A percentile compares a stretch with the other conserved stretches of the same genome.
Conservation (phyloP, 2,113 vertebrate genomes). For the Probosciger aterrimus region DNA sequence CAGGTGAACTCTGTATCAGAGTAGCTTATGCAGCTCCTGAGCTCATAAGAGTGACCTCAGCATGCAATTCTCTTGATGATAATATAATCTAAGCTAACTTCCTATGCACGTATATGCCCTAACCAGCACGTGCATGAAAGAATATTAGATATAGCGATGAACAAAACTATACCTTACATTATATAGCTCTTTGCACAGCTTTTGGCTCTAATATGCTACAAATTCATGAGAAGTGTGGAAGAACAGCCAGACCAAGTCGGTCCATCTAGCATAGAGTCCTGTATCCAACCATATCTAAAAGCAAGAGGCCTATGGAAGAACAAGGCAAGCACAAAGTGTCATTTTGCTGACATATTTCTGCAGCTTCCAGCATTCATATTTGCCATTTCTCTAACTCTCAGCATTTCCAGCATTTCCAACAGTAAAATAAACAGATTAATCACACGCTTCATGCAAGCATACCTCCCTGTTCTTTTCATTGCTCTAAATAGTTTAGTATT, state of each 20-base stretch:
- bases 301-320: background rate
- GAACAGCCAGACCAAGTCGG: background rate
- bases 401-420: background rate
- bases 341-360: background rate
- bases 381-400: background rate
- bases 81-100: background rate
- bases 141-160: background rate
- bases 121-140: background rate
- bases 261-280: background rate
- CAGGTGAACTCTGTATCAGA: background rate
- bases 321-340: background rate
- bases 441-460: background rate
- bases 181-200: background rate
- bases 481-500: background rate
- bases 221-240: background rate
- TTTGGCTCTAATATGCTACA: background rate
- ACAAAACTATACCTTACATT: background rate
- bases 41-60: background rate
- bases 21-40: background rate
- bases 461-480: background rate
- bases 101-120: background rate
- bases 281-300: background rate
- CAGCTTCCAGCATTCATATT: background rate
- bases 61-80: background rate
- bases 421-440: background rate